phyloP scores from a whole-genome alignment of 1,140 invertebrate species.

The Stegodyphus mimosarum region DNA sequence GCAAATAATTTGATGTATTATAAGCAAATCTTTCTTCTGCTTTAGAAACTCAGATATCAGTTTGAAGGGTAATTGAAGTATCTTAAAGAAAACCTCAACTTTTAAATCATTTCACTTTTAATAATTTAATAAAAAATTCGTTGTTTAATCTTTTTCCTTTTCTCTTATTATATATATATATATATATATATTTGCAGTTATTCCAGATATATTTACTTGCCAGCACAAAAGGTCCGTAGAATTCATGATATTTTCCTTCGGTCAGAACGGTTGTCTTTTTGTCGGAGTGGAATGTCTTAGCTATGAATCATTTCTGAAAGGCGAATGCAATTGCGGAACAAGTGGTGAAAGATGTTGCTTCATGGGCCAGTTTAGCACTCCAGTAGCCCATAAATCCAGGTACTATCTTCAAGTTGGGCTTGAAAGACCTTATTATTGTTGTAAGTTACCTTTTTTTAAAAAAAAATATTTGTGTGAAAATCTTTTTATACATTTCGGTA shows the following conservation, averaged over 20 bases:
- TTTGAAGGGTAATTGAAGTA: too few relatives aligned
- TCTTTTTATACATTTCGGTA: too few relatives aligned
- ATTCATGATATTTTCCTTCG: conserved; percentile 15
- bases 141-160: too few relatives aligned
- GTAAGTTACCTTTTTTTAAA: neutral
- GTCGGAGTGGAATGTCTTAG: conserved; percentile 18
- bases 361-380: conserved; percentile 18
- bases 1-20: too few relatives aligned
- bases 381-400: neutral
- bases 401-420: conserved; percentile 15
- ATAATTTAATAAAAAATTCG: too few relatives aligned
- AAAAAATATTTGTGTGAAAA: neutral
- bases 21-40: too few relatives aligned
- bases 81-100: too few relatives aligned
- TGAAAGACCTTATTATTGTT: conserved; percentile 36
- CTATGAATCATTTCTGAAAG: conserved; percentile 12
- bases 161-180: neutral
- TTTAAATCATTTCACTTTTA: too few relatives aligned
- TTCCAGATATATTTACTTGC: conserved; percentile 8
- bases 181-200: conserved; percentile 4
- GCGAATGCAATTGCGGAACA: conserved; percentile 21
- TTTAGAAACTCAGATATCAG: too few relatives aligned
- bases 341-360: conserved; percentile 13
- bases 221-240: conserved; percentile 8
- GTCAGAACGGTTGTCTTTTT: conserved; percentile 23